These are phyloP conservation scores for Notechis scutatus DNA, from an alignment of 2,113 vertebrate species.

Conservation along the genomic window DNA sequence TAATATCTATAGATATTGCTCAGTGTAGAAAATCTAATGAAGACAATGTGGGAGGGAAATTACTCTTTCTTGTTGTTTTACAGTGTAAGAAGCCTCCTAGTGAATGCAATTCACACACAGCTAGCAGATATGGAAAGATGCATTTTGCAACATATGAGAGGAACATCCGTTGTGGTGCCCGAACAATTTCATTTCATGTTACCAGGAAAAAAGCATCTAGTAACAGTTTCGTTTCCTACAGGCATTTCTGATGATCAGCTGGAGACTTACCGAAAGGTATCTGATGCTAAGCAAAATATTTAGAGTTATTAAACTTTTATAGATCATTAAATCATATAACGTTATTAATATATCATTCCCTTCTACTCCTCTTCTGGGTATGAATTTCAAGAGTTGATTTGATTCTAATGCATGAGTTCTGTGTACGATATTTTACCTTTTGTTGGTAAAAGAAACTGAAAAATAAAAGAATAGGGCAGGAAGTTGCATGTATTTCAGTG, in stretches of 20 bases:
- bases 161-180: slow-evolving; percentile 79
- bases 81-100: slow-evolving; percentile 79
- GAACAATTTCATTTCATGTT: slow-evolving; percentile 89
- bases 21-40: not conserved
- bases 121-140: slow-evolving; percentile 88
- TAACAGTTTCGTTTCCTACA: slow-evolving; percentile 84
- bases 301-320: not conserved
- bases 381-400: not conserved
- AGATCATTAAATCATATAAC: not conserved
- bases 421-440: not conserved
- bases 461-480: not conserved
- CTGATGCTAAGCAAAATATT: not conserved
- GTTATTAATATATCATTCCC: not conserved
- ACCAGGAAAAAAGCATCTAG: slow-evolving; percentile 74
- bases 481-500: not conserved
- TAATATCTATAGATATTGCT: not conserved
- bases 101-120: slow-evolving; percentile 80
- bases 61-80: not conserved
- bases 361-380: not conserved
- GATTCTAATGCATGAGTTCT: not conserved
- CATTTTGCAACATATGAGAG: slow-evolving; percentile 80
- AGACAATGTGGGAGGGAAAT: not conserved
- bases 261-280: slow-evolving; percentile 79
- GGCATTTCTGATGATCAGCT: slow-evolving; percentile 83
- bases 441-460: not conserved